Evolutionary conservation across 2,888 invertebrate species (phyloP).

Genomic region (Pardosa pseudoannulata): DNA sequence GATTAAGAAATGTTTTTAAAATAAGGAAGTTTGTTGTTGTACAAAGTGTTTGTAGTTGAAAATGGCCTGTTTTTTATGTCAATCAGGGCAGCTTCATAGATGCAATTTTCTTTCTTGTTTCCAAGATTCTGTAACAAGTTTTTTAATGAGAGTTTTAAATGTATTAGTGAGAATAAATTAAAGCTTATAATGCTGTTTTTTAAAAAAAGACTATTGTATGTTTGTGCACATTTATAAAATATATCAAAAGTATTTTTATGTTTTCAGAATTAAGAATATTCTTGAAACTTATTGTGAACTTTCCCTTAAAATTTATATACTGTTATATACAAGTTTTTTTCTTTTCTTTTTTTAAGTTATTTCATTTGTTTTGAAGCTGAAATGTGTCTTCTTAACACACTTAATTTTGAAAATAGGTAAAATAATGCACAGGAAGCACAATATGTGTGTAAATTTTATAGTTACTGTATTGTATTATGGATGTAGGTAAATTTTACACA

Average conservation of each 20-base stretch:
- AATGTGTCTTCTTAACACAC: not conserved
- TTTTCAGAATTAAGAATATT: too few relatives aligned
- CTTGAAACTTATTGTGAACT: too few relatives aligned
- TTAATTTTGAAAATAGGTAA: not conserved
- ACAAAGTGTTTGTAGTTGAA: not conserved
- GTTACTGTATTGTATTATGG: not conserved
- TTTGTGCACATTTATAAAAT: slow-evolving; percentile 1
- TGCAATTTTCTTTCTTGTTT: not conserved
- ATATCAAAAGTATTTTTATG: too few relatives aligned
- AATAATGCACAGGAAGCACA: not conserved
- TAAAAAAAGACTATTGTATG: not conserved
- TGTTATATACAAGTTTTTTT: too few relatives aligned
- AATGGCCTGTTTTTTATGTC: not conserved
- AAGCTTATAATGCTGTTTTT: not conserved
- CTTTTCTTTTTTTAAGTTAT: too few relatives aligned
- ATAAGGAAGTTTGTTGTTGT: not conserved
- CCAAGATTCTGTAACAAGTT: not conserved
- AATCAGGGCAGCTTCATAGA: slow-evolving; percentile 1
- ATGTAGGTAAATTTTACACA: slow-evolving; percentile 21
- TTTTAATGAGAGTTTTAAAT: slow-evolving; percentile 13
- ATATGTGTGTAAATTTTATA: not conserved
- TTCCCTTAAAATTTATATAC: too few relatives aligned
- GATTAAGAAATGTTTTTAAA: not conserved
- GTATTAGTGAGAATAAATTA: not conserved
- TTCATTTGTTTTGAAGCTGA: too few relatives aligned